Evolutionary conservation across 2,797 vertebrate genomes (phyloP), one percentile per base, ranked within the genome.

Genomic region (Sparidentex hasta): DNA sequence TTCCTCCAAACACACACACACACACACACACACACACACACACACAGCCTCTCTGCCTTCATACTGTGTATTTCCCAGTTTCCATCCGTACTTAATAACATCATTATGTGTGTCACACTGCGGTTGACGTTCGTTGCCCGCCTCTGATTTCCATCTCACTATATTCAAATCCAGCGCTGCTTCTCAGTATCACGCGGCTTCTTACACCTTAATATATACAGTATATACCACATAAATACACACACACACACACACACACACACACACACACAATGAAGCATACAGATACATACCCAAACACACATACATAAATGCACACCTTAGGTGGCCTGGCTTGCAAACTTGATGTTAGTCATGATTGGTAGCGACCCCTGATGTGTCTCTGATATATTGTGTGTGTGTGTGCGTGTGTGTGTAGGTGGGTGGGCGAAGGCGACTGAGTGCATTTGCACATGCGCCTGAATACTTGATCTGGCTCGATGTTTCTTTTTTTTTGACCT

Each of bases 61-160:
- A 66, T 51, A 47, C 64, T 74, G 48, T 33, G 23, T 27, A 29
- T 62, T 44, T 67, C 44, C 41, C 54, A 48, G 46, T 33, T 62
- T 74, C 16, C 54, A 46, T 62, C n/a, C 38, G n/a, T 3, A 46
- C 47, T 54, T 71, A 72, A 72, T 54, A 73, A 25, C 78, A 47
- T 80, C 68, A 67, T 84, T 84, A 63, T n/a, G 33, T n/a, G 50
- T 44, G n/a, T 64, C 56, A 21, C 14, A 76, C 88, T 78, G 81
- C 14, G 78, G 44, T 33, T 64, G 67, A 63, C 27, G 0, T n/a
- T 51, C 59, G 63, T 50, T 18, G 41, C 29, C 69, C 17, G 18
- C 58, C 41, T 71, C 65, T 74, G 59, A 81, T 78, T 85, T 82
- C 21, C 52, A 48, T 80, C 47, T 48, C 0, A 0, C 27, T 57